Evolutionary conservation across 2,888 invertebrate genomes (phyloP), one percentile per base, ranked within the genome.

Genomic region (Leucania comma): DNA sequence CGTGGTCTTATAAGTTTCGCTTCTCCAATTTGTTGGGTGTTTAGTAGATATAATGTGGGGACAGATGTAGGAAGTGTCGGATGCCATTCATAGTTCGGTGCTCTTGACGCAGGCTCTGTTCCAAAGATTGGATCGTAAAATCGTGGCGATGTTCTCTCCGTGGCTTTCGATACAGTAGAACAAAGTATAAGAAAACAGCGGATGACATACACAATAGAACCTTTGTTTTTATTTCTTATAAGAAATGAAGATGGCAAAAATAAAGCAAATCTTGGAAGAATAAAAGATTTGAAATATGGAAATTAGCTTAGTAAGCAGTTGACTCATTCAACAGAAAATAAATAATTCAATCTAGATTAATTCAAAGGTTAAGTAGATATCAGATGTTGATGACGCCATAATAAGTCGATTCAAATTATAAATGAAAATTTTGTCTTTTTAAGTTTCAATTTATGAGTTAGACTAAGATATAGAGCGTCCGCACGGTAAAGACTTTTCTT

Each of bases 121-220:
- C 78, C 72, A 75, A 71, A 84, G 87, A 88, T 90, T 84, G 83
- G 85, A 85, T 89, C 88, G 87, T 89, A 89, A 90, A 89, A 81
- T 86, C 82, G 84, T 84, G 79, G 69, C 72, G 76, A 82, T 86
- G 80, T 73, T 76, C 77, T 80, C 76, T 79, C 66, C 78, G 76
- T 68, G 29, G 57, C 73, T 42, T 61, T 50, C 46, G 46, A 60
- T 51, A 67, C 54, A n/a, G 50, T 62, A 70, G 72, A 53, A 8
- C 63, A 62, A 74, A 61, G 48, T 22, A 46, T 42, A 26, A 78
- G 75, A 69, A 51, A 51, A 53, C 14, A 26, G 75, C 82, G 80
- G 48, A 24, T 50, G 2, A n/a, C 20, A 51, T 1, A 12, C 10
- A 32, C 22, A 29, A 56, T 26, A 20, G 12, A 35, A 54, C 10